A percentile compares a stretch with the other conserved stretches of the same genome.
These are phyloP conservation scores for Pseudotriccus pelzelni DNA, from an alignment of 2,797 vertebrate genomes.

Conservation along the genomic window DNA sequence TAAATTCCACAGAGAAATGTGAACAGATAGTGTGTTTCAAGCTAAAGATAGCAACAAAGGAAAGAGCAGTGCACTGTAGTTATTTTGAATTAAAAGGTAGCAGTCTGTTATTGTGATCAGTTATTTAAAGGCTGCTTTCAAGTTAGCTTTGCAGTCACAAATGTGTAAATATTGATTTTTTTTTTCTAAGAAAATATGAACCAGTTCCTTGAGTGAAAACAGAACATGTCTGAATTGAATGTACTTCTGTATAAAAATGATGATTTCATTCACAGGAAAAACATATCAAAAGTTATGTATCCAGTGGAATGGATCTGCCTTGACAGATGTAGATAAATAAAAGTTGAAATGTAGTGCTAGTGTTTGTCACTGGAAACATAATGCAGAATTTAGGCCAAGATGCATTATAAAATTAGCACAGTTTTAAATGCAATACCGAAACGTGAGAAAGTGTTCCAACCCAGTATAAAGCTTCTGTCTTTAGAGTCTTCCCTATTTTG, in stretches of 20 bases:
- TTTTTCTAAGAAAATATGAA: background rate
- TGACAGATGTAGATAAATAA: background rate
- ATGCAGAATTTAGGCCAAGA: background rate
- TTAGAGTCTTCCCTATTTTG: background rate
- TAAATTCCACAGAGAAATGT: background rate
- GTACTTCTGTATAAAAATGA: background rate
- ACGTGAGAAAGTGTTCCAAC: background rate
- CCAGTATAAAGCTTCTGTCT: background rate
- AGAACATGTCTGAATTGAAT: background rate
- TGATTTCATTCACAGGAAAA: constrained; percentile 13
- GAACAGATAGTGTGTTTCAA: background rate
- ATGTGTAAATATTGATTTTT: constrained; percentile 2
- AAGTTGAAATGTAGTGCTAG: background rate
- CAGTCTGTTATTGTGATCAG: background rate
- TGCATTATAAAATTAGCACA: background rate
- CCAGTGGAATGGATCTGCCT: background rate
- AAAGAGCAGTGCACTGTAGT: background rate
- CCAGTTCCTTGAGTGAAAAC: constrained; percentile 27
- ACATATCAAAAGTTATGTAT: background rate
- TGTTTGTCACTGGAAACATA: background rate
- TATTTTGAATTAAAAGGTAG: constrained; percentile 5
- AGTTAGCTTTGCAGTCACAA: background rate
- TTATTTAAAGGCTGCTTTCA: constrained; percentile 24
- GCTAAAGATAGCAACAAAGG: background rate
- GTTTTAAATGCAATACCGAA: background rate